A percentile compares a stretch with the other conserved stretches of the same genome.
Evolutionary conservation across 2,113 vertebrate species (phyloP).

Genomic region (Procapra przewalskii): DNA sequence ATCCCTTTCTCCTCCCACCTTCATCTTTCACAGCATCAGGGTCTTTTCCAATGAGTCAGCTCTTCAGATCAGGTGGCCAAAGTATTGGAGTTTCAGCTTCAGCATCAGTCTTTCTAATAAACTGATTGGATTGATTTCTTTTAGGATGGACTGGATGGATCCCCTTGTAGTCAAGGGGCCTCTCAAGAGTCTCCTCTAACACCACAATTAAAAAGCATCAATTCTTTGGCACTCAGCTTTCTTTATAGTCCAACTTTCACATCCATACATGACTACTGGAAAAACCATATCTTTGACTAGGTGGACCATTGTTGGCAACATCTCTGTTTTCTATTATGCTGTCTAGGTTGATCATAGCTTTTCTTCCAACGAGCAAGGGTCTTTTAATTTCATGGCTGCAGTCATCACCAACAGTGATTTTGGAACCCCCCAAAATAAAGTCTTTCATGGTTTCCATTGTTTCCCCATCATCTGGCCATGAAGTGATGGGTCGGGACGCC

Average conservation of each 20-base stretch:
- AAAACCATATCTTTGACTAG: not conserved
- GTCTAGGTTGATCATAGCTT: not conserved
- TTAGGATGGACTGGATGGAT: no score
- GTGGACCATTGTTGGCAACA: not conserved
- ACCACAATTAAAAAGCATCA: no score
- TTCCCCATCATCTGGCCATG: no score
- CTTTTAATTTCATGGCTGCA: not conserved
- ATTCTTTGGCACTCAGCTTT: not conserved
- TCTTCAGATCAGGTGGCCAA: not conserved
- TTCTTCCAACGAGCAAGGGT: not conserved
- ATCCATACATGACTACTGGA: not conserved
- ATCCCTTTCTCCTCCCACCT: not conserved
- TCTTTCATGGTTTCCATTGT: no score
- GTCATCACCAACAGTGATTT: no score
- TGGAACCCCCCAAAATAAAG: no score
- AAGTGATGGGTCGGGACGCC: no score
- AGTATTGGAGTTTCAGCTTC: not conserved
- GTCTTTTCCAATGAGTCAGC: not conserved
- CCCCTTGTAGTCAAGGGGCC: no score
- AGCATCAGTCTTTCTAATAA: no score
- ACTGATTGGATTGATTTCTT: no score
- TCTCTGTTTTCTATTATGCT: not conserved
- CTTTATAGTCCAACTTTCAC: not conserved
- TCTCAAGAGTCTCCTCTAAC: no score
- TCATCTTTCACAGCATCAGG: not conserved